Conservation (phyloP, 1,140 invertebrate species). For the Acromyrmex echinatior region DNA sequence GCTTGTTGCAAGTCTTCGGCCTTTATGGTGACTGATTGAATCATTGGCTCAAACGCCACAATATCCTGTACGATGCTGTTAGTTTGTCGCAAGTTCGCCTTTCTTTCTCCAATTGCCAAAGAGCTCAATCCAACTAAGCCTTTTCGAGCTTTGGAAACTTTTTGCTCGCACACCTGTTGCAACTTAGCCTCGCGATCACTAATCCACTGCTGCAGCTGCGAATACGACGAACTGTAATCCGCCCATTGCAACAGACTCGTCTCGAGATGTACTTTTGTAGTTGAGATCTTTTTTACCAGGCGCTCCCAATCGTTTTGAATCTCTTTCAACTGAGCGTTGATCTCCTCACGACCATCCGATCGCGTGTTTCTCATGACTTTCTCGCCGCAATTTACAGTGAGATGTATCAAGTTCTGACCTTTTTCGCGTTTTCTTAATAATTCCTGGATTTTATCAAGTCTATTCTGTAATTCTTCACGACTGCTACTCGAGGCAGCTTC, state of each 20-base stretch:
- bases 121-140: slow-evolving; percentile 92
- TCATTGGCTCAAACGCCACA: slow-evolving; percentile 97
- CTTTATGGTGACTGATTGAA: slow-evolving; percentile 96
- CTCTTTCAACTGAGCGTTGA: slow-evolving; percentile 95
- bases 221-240: slow-evolving; percentile 97
- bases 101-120: slow-evolving; percentile 93
- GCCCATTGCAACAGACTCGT: slow-evolving; percentile 97
- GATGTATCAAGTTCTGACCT: slow-evolving; percentile 95
- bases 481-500: slow-evolving; percentile 93
- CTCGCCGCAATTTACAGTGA: slow-evolving; percentile 96
- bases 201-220: slow-evolving; percentile 98
- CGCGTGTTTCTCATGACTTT: slow-evolving; percentile 95
- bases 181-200: slow-evolving; percentile 96
- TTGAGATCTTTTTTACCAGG: slow-evolving; percentile 96
- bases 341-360: slow-evolving; percentile 95
- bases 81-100: slow-evolving; percentile 95
- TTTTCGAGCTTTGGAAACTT: slow-evolving; percentile 92
- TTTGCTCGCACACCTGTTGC: slow-evolving; percentile 96
- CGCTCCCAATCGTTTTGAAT: slow-evolving; percentile 97
- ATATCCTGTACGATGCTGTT: slow-evolving; percentile 98
- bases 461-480: slow-evolving; percentile 93
- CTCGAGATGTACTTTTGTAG: slow-evolving; percentile 96
- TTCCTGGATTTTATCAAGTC: slow-evolving; percentile 94
- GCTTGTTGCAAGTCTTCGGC: slow-evolving; percentile 95
- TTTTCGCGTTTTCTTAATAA: slow-evolving; percentile 94